Evolutionary conservation across 1,140 invertebrate genomes (phyloP).

Genomic region (Trichonephila clavipes): DNA sequence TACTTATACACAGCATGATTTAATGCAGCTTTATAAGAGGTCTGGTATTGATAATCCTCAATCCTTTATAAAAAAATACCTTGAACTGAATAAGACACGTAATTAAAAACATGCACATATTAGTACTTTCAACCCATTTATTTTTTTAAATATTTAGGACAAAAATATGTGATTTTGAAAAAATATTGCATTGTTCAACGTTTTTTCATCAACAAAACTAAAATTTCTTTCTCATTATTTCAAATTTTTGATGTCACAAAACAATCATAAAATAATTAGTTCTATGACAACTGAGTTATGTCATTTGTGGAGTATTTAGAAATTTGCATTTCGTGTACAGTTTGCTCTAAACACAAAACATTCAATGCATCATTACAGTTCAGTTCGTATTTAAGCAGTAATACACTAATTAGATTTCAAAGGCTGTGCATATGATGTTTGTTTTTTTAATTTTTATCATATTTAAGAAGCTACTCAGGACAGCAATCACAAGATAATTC

Average conservation of each 20-base stretch:
- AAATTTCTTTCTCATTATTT: neutral
- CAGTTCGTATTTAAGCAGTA: neutral
- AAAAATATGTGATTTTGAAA: neutral
- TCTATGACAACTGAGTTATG: neutral
- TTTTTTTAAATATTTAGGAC: neutral
- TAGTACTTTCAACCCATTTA: neutral
- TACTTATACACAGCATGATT: slow-evolving; percentile 8
- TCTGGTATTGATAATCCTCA: neutral
- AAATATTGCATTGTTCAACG: neutral
- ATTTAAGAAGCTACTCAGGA: too few relatives aligned
- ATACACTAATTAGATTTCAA: too few relatives aligned
- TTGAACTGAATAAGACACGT: neutral
- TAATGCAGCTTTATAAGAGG: neutral
- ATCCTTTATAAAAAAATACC: neutral
- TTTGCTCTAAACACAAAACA: neutral
- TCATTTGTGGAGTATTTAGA: neutral
- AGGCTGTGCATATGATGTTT: too few relatives aligned
- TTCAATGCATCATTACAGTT: neutral
- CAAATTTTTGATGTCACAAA: neutral
- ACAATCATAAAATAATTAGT: neutral
- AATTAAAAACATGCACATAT: neutral
- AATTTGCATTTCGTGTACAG: neutral
- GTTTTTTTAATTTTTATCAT: too few relatives aligned
- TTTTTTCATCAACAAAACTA: neutral
- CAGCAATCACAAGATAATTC: too few relatives aligned